Evolutionary conservation across 2,888 invertebrate genomes (phyloP), one percentile per base, ranked within the genome.

Genomic region (Nomada ferruginata): DNA sequence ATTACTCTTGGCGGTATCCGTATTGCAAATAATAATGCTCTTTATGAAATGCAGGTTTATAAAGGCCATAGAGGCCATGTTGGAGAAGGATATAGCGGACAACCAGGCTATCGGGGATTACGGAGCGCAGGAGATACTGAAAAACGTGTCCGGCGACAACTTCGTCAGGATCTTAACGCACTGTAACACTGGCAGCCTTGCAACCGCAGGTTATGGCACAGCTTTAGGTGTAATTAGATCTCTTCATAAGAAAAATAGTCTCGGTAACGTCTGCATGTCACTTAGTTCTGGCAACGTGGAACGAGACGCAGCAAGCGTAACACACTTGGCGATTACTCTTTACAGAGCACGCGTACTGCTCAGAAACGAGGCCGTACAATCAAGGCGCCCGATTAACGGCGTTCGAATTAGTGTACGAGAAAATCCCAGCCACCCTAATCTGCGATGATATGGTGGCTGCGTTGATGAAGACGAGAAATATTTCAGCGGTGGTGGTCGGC

Each of bases 301-400:
- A 59, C 9, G n/a, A 9, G 2, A 11, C 18, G n/a, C 1, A 13
- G 20, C 15, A 61, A 55, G 36, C 18, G 23, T 69, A 59, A n/a
- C 57, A 29, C 52, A 73, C 53, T 55, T 36, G 36, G 36, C 7
- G 36, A 36, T 36, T 36, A 5, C 5, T 47, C 84, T 88, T 94
- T 94, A 60, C 95, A 96, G 97, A 97, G 89, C 97, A 97, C 91
- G 98, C 97, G 2, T 99, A 97, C 94, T 99, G 98, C 93, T 98
- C 99, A 3, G 99, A 99, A 94, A 99, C 99, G 0, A 95, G 99
- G 84, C 99, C 99, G 0, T 99, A 99, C 94, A 99, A 99, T 94
- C 99, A 99, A 94, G 99, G 99, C 2, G 97, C 99, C 0, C 95
- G 99, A 81, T 95, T 99, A 60, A 99, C 99, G 0, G 99, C 99